Percentiles rank a stretch among this genome's conserved stretches.
phyloP scores from a whole-genome alignment of 2,113 vertebrate species.

The Ptilonorhynchus violaceus region DNA sequence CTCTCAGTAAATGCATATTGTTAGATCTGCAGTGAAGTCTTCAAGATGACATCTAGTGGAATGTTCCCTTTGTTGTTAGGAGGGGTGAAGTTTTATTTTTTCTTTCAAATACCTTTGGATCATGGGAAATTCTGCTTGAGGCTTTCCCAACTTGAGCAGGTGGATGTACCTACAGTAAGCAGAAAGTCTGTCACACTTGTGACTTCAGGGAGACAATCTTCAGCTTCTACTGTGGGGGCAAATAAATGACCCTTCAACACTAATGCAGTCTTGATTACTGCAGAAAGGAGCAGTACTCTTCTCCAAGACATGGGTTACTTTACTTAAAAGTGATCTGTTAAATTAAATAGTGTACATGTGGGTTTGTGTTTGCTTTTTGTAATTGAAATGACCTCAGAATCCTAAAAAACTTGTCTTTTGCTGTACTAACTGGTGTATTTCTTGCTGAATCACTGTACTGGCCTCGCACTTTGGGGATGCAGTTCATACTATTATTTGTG shows the following conservation, averaged over 20 bases:
- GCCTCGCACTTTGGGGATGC: not conserved
- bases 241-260: not conserved
- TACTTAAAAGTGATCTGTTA: not conserved
- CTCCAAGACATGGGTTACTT: not conserved
- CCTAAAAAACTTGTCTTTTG: not conserved
- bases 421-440: not conserved
- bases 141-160: not conserved
- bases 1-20: not conserved
- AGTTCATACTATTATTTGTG: not conserved
- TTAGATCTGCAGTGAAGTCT: not conserved
- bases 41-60: not conserved
- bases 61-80: not conserved
- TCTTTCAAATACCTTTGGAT: not conserved
- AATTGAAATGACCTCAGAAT: not conserved
- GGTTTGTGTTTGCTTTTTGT: not conserved
- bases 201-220: not conserved
- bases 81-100: not conserved
- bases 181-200: not conserved
- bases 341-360: not conserved
- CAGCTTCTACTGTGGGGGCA: not conserved
- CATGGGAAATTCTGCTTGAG: not conserved
- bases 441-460: not conserved
- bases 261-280: not conserved
- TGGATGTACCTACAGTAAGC: not conserved
- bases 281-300: not conserved